Evolutionary conservation across 2,888 invertebrate species (phyloP).

Genomic region (Mimachlamys varia): DNA sequence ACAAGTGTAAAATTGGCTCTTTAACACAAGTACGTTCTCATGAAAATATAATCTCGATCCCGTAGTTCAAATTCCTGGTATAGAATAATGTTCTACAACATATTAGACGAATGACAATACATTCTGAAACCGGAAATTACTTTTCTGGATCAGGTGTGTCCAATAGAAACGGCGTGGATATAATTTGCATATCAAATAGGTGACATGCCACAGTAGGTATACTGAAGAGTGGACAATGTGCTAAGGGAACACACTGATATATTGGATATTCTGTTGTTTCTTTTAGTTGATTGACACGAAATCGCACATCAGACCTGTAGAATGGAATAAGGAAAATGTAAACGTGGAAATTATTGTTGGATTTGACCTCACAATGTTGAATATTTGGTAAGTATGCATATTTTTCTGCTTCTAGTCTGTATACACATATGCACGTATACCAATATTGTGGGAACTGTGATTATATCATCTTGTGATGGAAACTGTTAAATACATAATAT

Average conservation of each 20-base stretch:
- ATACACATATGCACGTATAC: neutral
- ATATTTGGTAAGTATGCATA: slow-evolving; percentile 12
- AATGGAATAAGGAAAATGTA: slow-evolving; percentile 33
- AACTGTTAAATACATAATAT: neutral
- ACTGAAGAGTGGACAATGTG: slow-evolving; percentile 6
- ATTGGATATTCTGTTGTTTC: slow-evolving; percentile 2
- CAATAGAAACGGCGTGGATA: slow-evolving; percentile 53
- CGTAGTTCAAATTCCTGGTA: neutral
- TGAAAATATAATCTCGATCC: neutral
- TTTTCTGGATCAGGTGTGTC: slow-evolving; percentile 48
- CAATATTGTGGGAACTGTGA: neutral
- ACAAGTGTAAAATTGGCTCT: neutral
- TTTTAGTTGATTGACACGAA: neutral
- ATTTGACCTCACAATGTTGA: neutral
- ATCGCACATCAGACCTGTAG: neutral
- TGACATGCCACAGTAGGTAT: slow-evolving; percentile 50
- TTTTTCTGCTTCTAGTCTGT: neutral
- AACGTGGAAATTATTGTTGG: neutral
- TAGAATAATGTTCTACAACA: neutral
- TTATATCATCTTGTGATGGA: neutral
- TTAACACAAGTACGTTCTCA: neutral
- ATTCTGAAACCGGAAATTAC: slow-evolving; percentile 47
- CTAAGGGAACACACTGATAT: neutral
- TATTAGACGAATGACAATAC: slow-evolving; percentile 11
- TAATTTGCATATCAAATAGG: slow-evolving; percentile 61